These are phyloP conservation scores for Apoda limacodes DNA, from an alignment of 2,888 invertebrate genomes.

Conservation along the genomic window DNA sequence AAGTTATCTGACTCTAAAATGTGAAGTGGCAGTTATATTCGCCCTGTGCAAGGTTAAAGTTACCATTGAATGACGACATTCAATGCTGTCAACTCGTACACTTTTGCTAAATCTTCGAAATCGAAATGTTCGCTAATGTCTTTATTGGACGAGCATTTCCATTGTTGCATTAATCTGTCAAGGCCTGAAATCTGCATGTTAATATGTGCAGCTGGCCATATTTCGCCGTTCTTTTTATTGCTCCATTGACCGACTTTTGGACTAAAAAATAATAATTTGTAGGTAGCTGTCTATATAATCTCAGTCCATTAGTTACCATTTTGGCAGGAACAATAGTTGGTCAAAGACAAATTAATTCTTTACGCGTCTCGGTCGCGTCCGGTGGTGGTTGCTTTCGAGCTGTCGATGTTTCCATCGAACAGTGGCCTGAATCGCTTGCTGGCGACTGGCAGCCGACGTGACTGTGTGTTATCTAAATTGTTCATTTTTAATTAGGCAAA, in stretches of 20 bases:
- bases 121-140: conserved; percentile 4
- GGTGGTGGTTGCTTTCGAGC: conserved; percentile 61
- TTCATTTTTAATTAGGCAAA: conserved; percentile 33
- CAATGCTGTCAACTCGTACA: conserved; percentile 55
- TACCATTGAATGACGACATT: conserved; percentile 55
- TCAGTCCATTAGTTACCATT: conserved; percentile 41
- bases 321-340: conserved; percentile 55
- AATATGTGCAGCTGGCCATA: conserved; percentile 10
- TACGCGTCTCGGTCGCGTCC: conserved; percentile 59
- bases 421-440: conserved; percentile 53
- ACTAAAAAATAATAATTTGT: conserved; percentile 24
- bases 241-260: conserved; percentile 26
- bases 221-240: conserved; percentile 17
- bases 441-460: conserved; percentile 38
- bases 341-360: conserved; percentile 60
- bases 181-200: no score
- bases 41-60: no score
- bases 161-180: no score
- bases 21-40: no score
- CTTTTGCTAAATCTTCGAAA: conserved; percentile 17
- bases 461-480: conserved; percentile 48
- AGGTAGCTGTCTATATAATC: conserved; percentile 27
- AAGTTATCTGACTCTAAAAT: no score
- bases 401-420: conserved; percentile 51
- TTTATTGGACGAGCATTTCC: no score